Percentiles rank a stretch among this genome's conserved stretches.
phyloP scores from a whole-genome alignment of 2,888 invertebrate species.

The Stenodera caucasica region DNA sequence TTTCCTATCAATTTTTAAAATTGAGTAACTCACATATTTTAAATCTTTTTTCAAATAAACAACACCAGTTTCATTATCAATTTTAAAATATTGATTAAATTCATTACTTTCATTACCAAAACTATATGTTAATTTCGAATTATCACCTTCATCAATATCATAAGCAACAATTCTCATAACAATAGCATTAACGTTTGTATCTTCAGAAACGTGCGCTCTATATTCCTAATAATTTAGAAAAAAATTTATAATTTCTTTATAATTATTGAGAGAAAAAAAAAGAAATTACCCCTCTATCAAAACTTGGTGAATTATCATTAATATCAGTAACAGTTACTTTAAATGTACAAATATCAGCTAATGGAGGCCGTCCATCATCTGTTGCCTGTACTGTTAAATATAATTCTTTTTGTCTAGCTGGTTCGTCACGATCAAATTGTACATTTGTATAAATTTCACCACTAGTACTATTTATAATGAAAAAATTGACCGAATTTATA shows the following conservation, averaged over 20 bases:
- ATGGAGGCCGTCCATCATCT: slow-evolving; percentile 86
- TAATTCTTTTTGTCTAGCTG: slow-evolving; percentile 77
- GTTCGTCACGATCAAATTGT: slow-evolving; percentile 88
- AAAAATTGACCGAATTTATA: slow-evolving; percentile 67
- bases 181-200: slow-evolving; percentile 69
- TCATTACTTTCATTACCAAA: slow-evolving; percentile 57
- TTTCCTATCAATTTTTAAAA: background rate
- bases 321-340: slow-evolving; percentile 88
- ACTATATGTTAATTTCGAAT: slow-evolving; percentile 80
- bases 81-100: slow-evolving; percentile 71
- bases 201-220: slow-evolving; percentile 80
- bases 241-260: too few relatives aligned
- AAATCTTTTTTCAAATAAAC: slow-evolving; percentile 58
- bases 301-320: slow-evolving; percentile 86
- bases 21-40: slow-evolving; percentile 38
- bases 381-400: slow-evolving; percentile 89
- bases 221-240: slow-evolving; percentile 59
- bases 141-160: slow-evolving; percentile 89
- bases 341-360: slow-evolving; percentile 93
- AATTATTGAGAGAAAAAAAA: too few relatives aligned
- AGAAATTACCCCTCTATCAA: slow-evolving; percentile 73
- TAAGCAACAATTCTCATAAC: slow-evolving; percentile 91
- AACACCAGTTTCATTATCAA: slow-evolving; percentile 81
- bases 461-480: slow-evolving; percentile 74
- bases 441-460: slow-evolving; percentile 77